These are phyloP conservation scores for Drepanosiphum platanoidis DNA, from an alignment of 2,888 invertebrate species.

Conservation along the genomic window DNA sequence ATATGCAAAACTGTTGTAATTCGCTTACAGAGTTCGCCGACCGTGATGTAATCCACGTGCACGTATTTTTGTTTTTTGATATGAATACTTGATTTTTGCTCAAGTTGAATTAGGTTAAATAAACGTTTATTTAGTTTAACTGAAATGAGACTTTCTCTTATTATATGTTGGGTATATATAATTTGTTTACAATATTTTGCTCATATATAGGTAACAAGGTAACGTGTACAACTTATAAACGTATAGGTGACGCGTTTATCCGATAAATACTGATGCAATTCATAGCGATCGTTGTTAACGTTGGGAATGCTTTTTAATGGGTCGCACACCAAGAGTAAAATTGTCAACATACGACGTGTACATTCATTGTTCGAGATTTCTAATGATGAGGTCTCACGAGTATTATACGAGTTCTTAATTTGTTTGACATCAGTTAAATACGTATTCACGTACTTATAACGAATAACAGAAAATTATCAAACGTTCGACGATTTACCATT, in stretches of 20 bases:
- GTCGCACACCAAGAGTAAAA: no score
- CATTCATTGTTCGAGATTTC: neutral
- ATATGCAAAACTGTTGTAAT: slow-evolving; percentile 12
- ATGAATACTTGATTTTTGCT: slow-evolving; percentile 17
- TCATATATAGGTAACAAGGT: no score
- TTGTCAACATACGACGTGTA: no score
- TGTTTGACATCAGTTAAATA: slow-evolving; percentile 23
- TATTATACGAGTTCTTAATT: slow-evolving; percentile 9
- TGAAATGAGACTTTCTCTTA: slow-evolving; percentile 36
- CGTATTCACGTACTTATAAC: neutral
- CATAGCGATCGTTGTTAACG: no score
- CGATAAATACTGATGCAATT: no score
- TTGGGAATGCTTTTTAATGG: no score
- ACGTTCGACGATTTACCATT: neutral
- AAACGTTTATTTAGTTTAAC: neutral
- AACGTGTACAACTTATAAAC: no score
- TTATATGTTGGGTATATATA: slow-evolving; percentile 12
- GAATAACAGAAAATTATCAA: slow-evolving; percentile 1
- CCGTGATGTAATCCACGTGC: neutral
- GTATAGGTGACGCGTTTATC: neutral
- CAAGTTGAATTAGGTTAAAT: slow-evolving; percentile 17
- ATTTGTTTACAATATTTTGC: no score
- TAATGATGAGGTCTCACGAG: slow-evolving; percentile 5
- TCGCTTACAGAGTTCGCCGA: neutral
- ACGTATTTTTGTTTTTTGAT: slow-evolving; percentile 24